These are phyloP conservation scores for Gyrodactylus salaris DNA, from an alignment of 1,140 invertebrate species.

Conservation along the genomic window DNA sequence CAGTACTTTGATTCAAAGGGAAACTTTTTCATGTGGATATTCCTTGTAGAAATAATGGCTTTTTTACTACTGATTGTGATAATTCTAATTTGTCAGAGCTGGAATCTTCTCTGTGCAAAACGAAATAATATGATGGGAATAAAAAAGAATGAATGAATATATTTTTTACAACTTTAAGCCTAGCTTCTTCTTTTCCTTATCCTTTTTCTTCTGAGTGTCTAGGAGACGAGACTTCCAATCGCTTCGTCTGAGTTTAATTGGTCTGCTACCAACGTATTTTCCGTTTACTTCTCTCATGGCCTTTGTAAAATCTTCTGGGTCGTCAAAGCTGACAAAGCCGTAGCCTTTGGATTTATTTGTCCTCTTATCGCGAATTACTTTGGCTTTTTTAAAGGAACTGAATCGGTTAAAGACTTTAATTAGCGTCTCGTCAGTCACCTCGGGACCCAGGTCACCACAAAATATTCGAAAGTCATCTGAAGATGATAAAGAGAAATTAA, in stretches of 20 bases:
- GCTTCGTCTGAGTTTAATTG: constrained; percentile 83
- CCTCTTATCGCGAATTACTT: constrained; percentile 70
- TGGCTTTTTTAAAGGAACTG: constrained; percentile 62
- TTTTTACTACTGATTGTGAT: neutral
- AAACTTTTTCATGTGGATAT: neutral
- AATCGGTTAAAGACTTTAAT: constrained; percentile 71
- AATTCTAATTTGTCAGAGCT: neutral
- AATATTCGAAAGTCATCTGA: constrained; percentile 94
- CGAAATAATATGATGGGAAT: no score
- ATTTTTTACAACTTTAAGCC: constrained; percentile 11
- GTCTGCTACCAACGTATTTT: constrained; percentile 72
- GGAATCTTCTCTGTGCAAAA: neutral
- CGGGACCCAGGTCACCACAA: constrained; percentile 90
- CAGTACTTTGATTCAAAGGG: neutral
- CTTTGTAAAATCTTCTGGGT: constrained; percentile 76
- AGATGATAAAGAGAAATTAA: no score
- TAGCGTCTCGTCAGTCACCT: constrained; percentile 80
- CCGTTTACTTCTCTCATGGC: constrained; percentile 87
- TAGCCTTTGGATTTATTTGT: constrained; percentile 95
- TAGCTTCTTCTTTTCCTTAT: constrained; percentile 39
- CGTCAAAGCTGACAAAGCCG: constrained; percentile 89
- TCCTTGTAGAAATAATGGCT: neutral
- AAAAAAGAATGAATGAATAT: no score
- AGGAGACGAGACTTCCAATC: constrained; percentile 70
- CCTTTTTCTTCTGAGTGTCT: constrained; percentile 65